Conservation (phyloP, 2,113 vertebrate species). For the Pedetes capensis region DNA sequence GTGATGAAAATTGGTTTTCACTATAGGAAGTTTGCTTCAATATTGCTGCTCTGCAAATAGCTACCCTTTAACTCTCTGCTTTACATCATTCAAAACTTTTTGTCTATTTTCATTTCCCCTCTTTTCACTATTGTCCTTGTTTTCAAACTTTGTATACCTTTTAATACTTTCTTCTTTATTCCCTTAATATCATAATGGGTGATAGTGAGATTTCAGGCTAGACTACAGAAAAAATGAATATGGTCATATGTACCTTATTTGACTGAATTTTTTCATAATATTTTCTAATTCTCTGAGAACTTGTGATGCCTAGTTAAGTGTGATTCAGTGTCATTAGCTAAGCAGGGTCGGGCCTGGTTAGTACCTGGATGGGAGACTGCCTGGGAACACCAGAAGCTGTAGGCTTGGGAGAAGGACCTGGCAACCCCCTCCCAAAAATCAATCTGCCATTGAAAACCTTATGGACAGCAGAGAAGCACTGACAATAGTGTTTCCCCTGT, state of each 20-base stretch:
- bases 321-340: slow-evolving; percentile 44
- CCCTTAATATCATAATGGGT: not conserved
- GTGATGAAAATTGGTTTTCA: not conserved
- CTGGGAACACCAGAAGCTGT: no score
- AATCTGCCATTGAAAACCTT: no score
- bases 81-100: slow-evolving; percentile 9
- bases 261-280: not conserved
- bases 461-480: no score
- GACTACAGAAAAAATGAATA: not conserved
- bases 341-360: no score
- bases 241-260: not conserved
- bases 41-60: not conserved
- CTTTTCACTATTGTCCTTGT: not conserved
- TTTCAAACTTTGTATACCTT: not conserved
- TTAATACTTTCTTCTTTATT: not conserved
- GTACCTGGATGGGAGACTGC: no score
- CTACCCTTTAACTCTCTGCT: not conserved
- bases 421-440: no score
- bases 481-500: no score
- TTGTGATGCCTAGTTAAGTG: not conserved
- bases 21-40: not conserved
- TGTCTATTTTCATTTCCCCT: not conserved
- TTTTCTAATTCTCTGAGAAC: not conserved
- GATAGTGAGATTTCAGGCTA: not conserved
- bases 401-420: no score